These are phyloP conservation scores for Stomorhina lunata DNA, from an alignment of 2,888 invertebrate species.

Conservation along the genomic window DNA sequence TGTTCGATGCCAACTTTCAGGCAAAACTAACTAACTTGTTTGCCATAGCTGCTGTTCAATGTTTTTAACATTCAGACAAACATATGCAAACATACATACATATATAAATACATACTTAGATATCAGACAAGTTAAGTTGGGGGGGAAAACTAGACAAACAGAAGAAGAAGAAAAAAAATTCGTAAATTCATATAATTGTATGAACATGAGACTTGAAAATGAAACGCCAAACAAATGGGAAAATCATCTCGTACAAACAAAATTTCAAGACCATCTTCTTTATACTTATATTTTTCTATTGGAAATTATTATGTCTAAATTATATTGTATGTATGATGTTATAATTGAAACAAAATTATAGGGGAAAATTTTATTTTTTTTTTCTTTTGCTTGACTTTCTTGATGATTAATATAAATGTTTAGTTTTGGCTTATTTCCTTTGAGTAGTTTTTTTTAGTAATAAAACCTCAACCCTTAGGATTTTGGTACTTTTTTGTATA, in stretches of 20 bases:
- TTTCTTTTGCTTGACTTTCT: neutral
- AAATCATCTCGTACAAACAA: neutral
- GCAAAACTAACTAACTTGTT: constrained; percentile 3
- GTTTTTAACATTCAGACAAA: constrained; percentile 32
- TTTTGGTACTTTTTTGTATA: too few species aligned
- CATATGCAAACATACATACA: neutral
- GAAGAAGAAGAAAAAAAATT: too few species aligned
- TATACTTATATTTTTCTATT: neutral
- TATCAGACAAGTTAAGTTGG: neutral
- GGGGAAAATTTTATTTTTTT: too few species aligned
- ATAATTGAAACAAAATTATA: neutral
- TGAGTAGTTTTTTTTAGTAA: too few species aligned
- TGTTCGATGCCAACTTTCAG: constrained; percentile 43
- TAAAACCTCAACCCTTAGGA: too few species aligned
- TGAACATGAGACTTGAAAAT: neutral
- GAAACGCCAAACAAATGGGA: neutral
- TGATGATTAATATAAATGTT: neutral
- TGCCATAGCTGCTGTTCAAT: constrained; percentile 27
- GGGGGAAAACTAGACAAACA: too few species aligned
- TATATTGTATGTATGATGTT: constrained; percentile 4
- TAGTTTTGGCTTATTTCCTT: neutral
- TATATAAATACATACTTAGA: neutral
- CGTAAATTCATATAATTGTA: neutral
- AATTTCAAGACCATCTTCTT: constrained; percentile 41
- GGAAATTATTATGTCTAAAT: constrained; percentile 20